Evolutionary conservation across 2,888 invertebrate species (phyloP).

Genomic region (Odontothrips loti): DNA sequence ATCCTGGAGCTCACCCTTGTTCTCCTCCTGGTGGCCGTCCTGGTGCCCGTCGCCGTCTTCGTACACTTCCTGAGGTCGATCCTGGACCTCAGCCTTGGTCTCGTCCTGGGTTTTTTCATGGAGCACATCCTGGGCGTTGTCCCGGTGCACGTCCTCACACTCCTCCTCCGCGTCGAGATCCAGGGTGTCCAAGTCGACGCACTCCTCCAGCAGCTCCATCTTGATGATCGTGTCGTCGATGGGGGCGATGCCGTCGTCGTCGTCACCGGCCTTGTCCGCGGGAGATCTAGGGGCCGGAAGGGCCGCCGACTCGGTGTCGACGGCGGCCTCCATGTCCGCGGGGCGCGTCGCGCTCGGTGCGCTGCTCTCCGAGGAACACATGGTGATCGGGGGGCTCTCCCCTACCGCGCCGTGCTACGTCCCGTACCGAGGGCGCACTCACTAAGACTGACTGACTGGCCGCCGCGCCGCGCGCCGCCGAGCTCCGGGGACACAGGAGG

Average conservation of each 20-base stretch:
- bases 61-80: background rate
- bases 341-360: background rate
- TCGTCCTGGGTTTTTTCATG: background rate
- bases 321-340: slow-evolving; percentile 33
- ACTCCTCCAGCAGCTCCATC: background rate
- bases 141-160: background rate
- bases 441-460: background rate
- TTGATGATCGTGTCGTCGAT: background rate
- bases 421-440: background rate
- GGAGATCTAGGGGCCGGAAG: too few species aligned
- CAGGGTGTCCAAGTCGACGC: background rate
- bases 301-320: slow-evolving; percentile 30
- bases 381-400: background rate
- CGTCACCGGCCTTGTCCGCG: too few species aligned
- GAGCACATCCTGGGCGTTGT: background rate
- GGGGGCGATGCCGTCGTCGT: too few species aligned
- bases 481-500: background rate
- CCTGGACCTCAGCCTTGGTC: background rate
- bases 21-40: background rate
- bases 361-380: too few species aligned
- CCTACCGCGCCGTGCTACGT: background rate
- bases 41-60: background rate
- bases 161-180: too few species aligned
- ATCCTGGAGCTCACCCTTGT: background rate
- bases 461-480: background rate